These are phyloP conservation scores for Mesorhabditis belari DNA, from an alignment of 2,888 invertebrate genomes.

Conservation along the genomic window DNA sequence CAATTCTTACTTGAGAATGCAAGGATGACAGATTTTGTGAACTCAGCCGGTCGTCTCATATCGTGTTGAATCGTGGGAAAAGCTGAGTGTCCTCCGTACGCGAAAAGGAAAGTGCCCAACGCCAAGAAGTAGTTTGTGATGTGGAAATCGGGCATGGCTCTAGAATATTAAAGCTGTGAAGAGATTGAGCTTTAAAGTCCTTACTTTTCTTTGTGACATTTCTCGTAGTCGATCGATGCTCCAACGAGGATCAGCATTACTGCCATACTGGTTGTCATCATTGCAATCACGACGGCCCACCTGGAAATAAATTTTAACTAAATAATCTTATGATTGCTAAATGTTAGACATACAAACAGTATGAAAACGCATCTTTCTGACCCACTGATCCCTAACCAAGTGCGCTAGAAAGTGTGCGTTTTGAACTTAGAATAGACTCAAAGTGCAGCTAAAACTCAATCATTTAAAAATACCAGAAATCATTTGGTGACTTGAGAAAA, in stretches of 20 bases:
- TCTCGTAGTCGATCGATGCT: conserved; percentile 32
- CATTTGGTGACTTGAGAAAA: conserved; percentile 48
- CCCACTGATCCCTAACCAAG: no score
- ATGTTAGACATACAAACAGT: conserved; percentile 3
- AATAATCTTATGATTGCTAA: neutral
- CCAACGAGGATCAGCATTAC: conserved; percentile 46
- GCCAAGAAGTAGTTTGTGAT: conserved; percentile 45
- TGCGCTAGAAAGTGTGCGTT: no score
- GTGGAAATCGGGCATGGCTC: conserved; percentile 27
- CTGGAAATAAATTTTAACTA: conserved; percentile 18
- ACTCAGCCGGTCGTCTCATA: conserved; percentile 45
- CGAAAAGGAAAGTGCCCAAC: conserved; percentile 48
- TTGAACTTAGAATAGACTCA: no score
- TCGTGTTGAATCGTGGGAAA: conserved; percentile 50
- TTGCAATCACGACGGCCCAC: conserved; percentile 48
- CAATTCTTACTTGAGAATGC: conserved; percentile 36
- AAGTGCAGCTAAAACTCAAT: no score
- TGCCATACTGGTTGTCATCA: conserved; percentile 48
- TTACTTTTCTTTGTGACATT: conserved; percentile 21
- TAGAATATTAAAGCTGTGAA: conserved; percentile 4
- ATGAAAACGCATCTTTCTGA: no score
- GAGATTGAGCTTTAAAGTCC: neutral
- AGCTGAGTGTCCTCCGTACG: conserved; percentile 44
- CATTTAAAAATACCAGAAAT: conserved; percentile 39
- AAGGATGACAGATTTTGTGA: conserved; percentile 38